Percentiles rank a stretch among this genome's conserved stretches.
Conservation (phyloP, 2,888 invertebrate species). For the Lydus trimaculatus region DNA sequence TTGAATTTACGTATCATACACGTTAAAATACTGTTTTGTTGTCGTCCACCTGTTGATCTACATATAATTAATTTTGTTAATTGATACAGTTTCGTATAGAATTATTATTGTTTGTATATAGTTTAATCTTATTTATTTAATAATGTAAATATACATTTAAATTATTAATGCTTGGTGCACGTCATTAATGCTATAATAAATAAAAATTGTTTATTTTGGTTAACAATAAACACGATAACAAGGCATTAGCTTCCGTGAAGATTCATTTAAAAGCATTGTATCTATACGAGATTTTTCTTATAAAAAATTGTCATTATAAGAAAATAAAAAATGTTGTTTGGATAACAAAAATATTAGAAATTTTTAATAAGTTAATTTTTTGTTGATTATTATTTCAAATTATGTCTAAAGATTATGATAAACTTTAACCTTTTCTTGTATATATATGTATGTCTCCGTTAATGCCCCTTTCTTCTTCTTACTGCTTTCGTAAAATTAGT, state of each 20-base stretch:
- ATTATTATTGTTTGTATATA: neutral
- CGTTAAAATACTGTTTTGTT: neutral
- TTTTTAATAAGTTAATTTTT: neutral
- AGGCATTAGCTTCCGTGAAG: conserved; percentile 9
- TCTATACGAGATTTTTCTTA: too few species aligned
- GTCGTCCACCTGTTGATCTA: neutral
- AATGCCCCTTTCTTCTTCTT: too few species aligned
- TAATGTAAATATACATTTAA: neutral
- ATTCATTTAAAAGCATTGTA: neutral
- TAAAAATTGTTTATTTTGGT: conserved; percentile 9
- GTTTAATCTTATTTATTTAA: neutral
- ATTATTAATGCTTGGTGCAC: conserved; percentile 6
- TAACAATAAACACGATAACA: conserved; percentile 21
- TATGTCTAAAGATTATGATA: neutral
- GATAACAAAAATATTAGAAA: neutral
- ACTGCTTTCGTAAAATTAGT: neutral
- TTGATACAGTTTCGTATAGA: too few species aligned
- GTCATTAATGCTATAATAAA: conserved; percentile 17
- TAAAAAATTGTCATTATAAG: neutral
- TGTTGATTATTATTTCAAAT: neutral
- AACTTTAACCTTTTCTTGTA: neutral
- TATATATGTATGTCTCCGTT: neutral
- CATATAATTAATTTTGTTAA: neutral
- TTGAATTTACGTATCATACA: neutral
- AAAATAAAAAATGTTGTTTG: neutral